Evolutionary conservation across 2,888 invertebrate species (phyloP).

Genomic region (Meiosimyza platycephala): DNA sequence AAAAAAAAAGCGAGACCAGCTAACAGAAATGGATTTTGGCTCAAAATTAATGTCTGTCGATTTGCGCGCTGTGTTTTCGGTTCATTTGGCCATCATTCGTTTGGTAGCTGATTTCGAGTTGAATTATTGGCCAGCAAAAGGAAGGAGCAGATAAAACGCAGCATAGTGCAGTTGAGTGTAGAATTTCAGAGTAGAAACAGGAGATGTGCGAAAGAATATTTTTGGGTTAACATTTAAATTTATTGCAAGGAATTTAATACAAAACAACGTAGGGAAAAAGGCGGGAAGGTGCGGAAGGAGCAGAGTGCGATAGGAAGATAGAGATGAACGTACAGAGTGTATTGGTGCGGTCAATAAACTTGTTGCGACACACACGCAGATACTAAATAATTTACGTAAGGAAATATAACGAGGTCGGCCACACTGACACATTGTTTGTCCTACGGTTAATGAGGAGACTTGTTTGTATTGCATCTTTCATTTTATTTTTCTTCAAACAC

Average conservation of each 20-base stretch:
- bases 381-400: no score
- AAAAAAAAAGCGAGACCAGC: not conserved
- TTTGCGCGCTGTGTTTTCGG: slow-evolving; percentile 34
- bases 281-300: no score
- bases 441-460: no score
- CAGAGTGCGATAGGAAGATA: no score
- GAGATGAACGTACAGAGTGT: no score
- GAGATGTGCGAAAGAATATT: not conserved
- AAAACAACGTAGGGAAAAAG: no score
- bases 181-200: slow-evolving; percentile 10
- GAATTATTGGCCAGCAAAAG: slow-evolving; percentile 24
- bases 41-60: slow-evolving; percentile 30
- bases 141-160: not conserved
- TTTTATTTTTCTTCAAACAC: no score
- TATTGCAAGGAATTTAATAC: slow-evolving; percentile 4
- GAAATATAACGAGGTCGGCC: no score
- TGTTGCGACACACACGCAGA: no score
- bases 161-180: not conserved
- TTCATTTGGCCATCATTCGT: slow-evolving; percentile 31
- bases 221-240: slow-evolving; percentile 29
- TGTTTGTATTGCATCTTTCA: no score
- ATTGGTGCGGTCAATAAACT: no score
- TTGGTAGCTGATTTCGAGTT: slow-evolving; percentile 24
- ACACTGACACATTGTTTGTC: no score
- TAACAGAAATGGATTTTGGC: slow-evolving; percentile 15